phyloP scores from a whole-genome alignment of 1,140 invertebrate species.

The Zophobas atratus region DNA sequence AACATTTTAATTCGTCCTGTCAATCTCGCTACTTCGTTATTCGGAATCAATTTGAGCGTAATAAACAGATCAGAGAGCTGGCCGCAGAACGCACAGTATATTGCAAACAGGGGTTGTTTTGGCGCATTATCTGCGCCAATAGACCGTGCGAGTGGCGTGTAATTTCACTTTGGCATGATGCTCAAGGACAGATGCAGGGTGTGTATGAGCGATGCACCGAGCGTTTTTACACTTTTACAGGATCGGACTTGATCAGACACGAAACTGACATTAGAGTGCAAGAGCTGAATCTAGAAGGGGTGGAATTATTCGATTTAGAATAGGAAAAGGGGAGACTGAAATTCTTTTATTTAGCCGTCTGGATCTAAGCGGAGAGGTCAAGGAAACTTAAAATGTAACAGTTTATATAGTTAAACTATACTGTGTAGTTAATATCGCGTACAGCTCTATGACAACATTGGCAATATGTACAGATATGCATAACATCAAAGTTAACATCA shows the following conservation, averaged over 20 bases:
- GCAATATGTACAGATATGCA: no score
- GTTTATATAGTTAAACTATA: no score
- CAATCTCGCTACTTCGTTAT: constrained; percentile 48
- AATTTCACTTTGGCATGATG: constrained; percentile 48
- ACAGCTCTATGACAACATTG: no score
- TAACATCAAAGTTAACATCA: no score
- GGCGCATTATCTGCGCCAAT: constrained; percentile 45
- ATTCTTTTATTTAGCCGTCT: no score
- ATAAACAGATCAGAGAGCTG: constrained; percentile 51
- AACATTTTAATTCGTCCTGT: constrained; percentile 49
- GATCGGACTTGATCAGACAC: constrained; percentile 13
- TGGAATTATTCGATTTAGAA: no score
- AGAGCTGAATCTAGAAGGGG: no score
- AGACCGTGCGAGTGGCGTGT: constrained; percentile 54
- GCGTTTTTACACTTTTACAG: not conserved
- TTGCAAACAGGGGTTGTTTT: constrained; percentile 42
- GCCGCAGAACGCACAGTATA: constrained; percentile 47
- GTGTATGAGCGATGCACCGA: not conserved
- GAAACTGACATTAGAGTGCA: not conserved
- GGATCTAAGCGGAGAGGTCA: no score
- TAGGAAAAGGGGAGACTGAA: no score
- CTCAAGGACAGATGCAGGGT: constrained; percentile 26
- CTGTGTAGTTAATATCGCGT: no score
- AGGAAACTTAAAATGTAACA: no score
- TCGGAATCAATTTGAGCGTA: constrained; percentile 50